Percentiles rank a stretch among this genome's conserved stretches.
Evolutionary conservation across 2,888 invertebrate species (phyloP).

Genomic region (Halictus ligatus): DNA sequence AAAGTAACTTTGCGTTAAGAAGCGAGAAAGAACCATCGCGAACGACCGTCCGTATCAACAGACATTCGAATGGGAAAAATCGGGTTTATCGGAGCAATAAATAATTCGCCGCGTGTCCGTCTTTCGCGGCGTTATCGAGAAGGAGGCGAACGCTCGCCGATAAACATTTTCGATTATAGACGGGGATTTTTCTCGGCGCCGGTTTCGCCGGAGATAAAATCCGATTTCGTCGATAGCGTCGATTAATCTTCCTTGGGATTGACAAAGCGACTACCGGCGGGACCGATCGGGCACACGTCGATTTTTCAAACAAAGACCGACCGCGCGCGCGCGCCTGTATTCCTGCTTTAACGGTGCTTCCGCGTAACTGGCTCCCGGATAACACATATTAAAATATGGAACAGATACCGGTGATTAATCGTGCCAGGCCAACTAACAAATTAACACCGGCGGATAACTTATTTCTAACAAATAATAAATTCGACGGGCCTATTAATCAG

Average conservation of each 20-base stretch:
- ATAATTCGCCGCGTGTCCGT: not conserved
- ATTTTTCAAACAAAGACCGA: slow-evolving; percentile 36
- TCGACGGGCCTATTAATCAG: slow-evolving; percentile 26
- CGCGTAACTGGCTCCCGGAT: slow-evolving; percentile 40
- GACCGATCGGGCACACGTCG: slow-evolving; percentile 29
- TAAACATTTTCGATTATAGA: not conserved
- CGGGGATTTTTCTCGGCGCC: slow-evolving; percentile 7
- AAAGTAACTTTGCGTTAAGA: too few relatives aligned
- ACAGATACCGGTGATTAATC: slow-evolving; percentile 45
- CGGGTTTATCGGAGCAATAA: not conserved
- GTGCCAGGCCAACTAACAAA: slow-evolving; percentile 41
- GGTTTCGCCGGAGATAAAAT: not conserved
- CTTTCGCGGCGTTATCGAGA: not conserved
- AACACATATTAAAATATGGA: slow-evolving; percentile 49
- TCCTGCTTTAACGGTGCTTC: slow-evolving; percentile 47
- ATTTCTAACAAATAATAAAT: slow-evolving; percentile 42
- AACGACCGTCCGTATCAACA: not conserved
- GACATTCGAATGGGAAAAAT: not conserved
- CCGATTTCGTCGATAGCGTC: slow-evolving; percentile 17
- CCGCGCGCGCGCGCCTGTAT: slow-evolving; percentile 13
- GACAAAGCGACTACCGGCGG: slow-evolving; percentile 17
- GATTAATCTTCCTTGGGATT: slow-evolving; percentile 28
- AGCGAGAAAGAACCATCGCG: not conserved
- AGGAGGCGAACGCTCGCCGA: not conserved
- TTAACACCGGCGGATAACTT: slow-evolving; percentile 33